These are phyloP conservation scores for Megaustenia siamemsis DNA, from an alignment of 2,888 invertebrate genomes.

Conservation along the genomic window DNA sequence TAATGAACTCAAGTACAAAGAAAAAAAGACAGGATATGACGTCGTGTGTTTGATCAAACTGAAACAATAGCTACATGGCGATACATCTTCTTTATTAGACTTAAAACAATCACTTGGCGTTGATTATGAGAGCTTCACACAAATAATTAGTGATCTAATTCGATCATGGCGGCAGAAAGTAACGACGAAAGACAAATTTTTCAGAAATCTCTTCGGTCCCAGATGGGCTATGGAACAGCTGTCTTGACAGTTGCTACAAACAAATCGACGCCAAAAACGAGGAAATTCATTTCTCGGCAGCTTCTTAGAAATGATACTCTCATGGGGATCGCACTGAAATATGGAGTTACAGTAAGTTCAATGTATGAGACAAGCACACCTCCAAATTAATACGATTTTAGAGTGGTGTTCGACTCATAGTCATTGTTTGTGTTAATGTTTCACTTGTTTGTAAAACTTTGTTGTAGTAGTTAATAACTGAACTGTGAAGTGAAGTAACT, in stretches of 20 bases:
- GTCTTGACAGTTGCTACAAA: slow-evolving; percentile 27
- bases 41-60: neutral
- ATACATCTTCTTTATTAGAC: neutral
- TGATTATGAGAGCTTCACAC: slow-evolving; percentile 4
- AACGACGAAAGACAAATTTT: slow-evolving; percentile 40
- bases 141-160: neutral
- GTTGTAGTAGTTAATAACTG: no score
- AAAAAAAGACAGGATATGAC: slow-evolving; percentile 9
- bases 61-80: neutral
- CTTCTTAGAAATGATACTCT: slow-evolving; percentile 36
- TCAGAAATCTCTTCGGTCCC: slow-evolving; percentile 27
- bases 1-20: slow-evolving; percentile 9
- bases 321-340: slow-evolving; percentile 48
- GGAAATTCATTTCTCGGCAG: slow-evolving; percentile 39
- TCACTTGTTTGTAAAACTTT: no score
- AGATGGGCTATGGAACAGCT: slow-evolving; percentile 49
- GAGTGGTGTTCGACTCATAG: no score
- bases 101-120: neutral
- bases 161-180: slow-evolving; percentile 19
- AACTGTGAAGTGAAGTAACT: no score
- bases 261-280: slow-evolving; percentile 39
- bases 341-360: slow-evolving; percentile 48
- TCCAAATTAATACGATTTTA: no score
- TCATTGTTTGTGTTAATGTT: no score
- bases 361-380: neutral